Evolutionary conservation across 2,888 invertebrate genomes (phyloP).

Genomic region (Opisthograptis luteolata): DNA sequence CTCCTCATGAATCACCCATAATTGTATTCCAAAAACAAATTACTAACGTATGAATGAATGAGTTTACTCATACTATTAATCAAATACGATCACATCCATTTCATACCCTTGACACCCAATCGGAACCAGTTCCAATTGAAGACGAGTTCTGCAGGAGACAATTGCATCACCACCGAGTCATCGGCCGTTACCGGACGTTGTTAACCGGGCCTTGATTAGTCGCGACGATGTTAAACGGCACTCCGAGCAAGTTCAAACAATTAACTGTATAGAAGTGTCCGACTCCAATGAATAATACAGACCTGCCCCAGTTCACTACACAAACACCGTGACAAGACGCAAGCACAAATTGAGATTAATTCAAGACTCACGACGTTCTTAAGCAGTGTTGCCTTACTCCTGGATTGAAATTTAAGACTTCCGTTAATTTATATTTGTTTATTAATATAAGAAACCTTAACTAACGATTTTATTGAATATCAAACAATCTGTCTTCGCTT

Average conservation of each 20-base stretch:
- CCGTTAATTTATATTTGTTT: no score
- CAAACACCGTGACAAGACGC: constrained; percentile 80
- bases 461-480: no score
- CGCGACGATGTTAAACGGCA: constrained; percentile 79
- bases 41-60: constrained; percentile 10
- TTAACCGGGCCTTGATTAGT: constrained; percentile 81
- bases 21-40: not conserved
- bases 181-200: constrained; percentile 81
- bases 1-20: not conserved
- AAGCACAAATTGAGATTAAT: constrained; percentile 81
- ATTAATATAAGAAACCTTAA: no score
- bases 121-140: constrained; percentile 69
- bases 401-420: no score
- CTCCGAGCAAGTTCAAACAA: constrained; percentile 81
- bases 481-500: no score
- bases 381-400: constrained; percentile 31
- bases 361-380: constrained; percentile 56
- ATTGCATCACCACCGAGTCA: constrained; percentile 82
- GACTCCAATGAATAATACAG: constrained; percentile 81
- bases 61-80: constrained; percentile 17
- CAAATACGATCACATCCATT: constrained; percentile 54
- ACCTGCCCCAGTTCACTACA: constrained; percentile 77
- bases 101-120: constrained; percentile 75
- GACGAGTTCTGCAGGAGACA: constrained; percentile 19
- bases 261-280: constrained; percentile 83